phyloP scores from a whole-genome alignment of 2,113 vertebrate species.

The Urocynchramus pylzowi region DNA sequence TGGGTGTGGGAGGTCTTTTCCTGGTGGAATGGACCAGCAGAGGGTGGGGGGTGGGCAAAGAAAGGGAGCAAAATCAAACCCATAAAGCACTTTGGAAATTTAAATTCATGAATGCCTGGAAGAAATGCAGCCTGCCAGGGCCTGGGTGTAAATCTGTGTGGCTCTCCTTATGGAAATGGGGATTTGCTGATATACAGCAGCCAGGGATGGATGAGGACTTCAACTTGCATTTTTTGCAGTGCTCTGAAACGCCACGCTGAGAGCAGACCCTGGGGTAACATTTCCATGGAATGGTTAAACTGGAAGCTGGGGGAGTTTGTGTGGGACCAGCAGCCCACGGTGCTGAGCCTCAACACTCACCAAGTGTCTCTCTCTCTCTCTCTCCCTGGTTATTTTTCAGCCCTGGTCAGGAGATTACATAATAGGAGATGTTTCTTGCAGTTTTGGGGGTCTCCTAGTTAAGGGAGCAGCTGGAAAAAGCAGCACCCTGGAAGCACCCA shows the following conservation, averaged over 20 bases:
- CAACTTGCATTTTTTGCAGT: not conserved
- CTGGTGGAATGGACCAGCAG: not conserved
- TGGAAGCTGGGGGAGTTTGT: not conserved
- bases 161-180: not conserved
- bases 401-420: not conserved
- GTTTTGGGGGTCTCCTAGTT: not conserved
- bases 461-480: not conserved
- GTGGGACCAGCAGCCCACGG: not conserved
- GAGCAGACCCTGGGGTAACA: not conserved
- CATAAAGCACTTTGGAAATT: not conserved
- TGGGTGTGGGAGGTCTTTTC: not conserved
- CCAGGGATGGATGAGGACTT: not conserved
- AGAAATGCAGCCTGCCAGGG: not conserved
- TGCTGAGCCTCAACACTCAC: not conserved
- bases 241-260: not conserved
- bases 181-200: not conserved
- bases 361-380: not conserved
- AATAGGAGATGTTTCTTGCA: not conserved
- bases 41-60: not conserved
- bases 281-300: not conserved
- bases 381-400: not conserved
- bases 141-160: slow-evolving; percentile 3
- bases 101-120: not conserved
- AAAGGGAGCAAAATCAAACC: not conserved
- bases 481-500: not conserved